These are phyloP conservation scores for Pandemis heparana DNA, from an alignment of 2,888 invertebrate genomes.

Conservation along the genomic window DNA sequence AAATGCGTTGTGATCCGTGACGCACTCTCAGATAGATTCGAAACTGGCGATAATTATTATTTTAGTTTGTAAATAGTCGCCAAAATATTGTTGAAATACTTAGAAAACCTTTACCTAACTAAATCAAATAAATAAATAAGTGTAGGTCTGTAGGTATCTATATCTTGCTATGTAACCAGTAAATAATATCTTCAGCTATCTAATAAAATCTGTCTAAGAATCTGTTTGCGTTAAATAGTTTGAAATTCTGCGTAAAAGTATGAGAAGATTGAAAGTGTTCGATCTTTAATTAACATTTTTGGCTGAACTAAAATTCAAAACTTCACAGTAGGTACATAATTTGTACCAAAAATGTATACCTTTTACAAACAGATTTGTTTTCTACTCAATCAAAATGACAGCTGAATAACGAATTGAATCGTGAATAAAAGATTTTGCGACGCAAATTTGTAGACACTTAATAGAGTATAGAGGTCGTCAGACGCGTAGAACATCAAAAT, in stretches of 20 bases:
- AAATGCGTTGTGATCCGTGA: too few species aligned
- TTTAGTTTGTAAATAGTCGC: too few species aligned
- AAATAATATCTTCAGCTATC: not conserved
- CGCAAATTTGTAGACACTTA: not conserved
- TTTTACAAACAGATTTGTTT: not conserved
- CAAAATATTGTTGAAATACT: too few species aligned
- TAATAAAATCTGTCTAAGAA: constrained; percentile 22
- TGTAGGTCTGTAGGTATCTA: too few species aligned
- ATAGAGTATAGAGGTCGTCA: not conserved
- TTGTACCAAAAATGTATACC: too few species aligned
- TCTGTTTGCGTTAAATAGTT: constrained; percentile 23
- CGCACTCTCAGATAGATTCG: too few species aligned
- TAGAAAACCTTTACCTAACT: too few species aligned
- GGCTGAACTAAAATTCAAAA: not conserved
- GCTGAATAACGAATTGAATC: not conserved
- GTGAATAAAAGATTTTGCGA: not conserved
- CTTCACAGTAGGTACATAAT: too few species aligned
- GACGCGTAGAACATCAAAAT: not conserved
- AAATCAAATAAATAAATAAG: too few species aligned
- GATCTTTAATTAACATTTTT: not conserved
- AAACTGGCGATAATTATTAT: too few species aligned
- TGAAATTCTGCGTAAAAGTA: constrained; percentile 13
- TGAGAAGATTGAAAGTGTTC: constrained; percentile 6
- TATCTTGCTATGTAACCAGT: not conserved
- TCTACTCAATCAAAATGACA: not conserved